Conservation (phyloP, 2,797 vertebrate genomes). For the Scyliorhinus canicula region DNA sequence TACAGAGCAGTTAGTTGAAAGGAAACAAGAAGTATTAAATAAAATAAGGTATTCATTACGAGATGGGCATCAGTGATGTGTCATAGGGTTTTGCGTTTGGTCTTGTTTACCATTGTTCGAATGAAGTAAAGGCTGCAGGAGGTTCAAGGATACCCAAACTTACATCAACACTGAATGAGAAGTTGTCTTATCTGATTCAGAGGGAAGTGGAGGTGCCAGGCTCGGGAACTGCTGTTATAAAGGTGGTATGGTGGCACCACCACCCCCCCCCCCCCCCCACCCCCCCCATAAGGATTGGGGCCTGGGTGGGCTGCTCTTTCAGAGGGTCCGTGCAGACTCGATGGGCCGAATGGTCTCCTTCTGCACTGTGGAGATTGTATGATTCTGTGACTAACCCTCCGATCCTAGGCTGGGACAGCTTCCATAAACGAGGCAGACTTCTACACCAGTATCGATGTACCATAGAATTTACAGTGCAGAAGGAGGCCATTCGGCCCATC, state of each 20-base stretch:
- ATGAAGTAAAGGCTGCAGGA: background rate
- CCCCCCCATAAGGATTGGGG: no score
- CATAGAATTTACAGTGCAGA: no score
- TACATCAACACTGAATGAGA: background rate
- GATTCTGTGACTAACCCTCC: background rate
- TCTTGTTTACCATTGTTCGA: background rate
- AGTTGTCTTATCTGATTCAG: background rate
- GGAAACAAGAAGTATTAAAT: background rate
- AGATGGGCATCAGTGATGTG: background rate
- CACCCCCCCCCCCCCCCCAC: no score
- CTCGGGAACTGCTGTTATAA: background rate
- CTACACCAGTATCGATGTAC: background rate
- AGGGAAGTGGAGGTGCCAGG: background rate
- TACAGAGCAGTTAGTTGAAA: background rate
- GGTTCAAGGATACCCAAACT: background rate
- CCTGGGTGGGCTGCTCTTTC: no score
- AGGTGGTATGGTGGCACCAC: no score
- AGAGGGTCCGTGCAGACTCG: no score
- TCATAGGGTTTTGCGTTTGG: background rate
- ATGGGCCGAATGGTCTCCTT: no score
- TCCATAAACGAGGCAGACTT: background rate
- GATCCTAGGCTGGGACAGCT: background rate
- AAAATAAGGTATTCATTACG: slow-evolving; percentile 2
- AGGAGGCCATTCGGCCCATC: no score
- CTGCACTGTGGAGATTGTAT: no score